Percentiles rank a stretch among this genome's conserved stretches.
Evolutionary conservation across 1,140 invertebrate species (phyloP).

Genomic region (Eupristina koningsbergeri): DNA sequence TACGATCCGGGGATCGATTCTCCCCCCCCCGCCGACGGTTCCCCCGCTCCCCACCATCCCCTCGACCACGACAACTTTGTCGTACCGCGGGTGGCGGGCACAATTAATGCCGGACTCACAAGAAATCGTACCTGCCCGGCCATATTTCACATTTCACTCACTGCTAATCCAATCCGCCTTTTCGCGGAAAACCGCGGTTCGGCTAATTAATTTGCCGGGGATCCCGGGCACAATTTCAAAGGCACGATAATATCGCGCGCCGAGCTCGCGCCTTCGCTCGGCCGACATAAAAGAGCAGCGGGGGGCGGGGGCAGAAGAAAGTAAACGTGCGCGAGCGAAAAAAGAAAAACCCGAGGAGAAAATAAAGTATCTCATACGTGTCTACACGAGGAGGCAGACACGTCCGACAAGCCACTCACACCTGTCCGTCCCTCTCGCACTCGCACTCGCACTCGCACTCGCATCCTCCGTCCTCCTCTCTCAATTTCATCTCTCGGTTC

Average conservation of each 20-base stretch:
- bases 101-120: background rate
- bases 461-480: no score
- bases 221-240: slow-evolving; percentile 16
- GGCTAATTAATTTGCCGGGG: background rate
- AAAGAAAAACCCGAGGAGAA: background rate
- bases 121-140: no score
- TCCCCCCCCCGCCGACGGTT: background rate
- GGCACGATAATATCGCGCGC: slow-evolving; percentile 19
- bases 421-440: no score
- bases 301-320: background rate
- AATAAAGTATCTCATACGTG: slow-evolving; percentile 41
- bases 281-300: slow-evolving; percentile 7
- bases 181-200: background rate
- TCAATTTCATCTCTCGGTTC: background rate
- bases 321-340: background rate
- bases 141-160: background rate
- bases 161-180: no score
- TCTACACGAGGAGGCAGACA: slow-evolving; percentile 26
- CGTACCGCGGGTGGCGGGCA: background rate
- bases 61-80: background rate
- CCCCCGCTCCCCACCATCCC: no score
- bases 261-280: background rate
- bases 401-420: slow-evolving; percentile 5
- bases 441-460: background rate
- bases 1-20: background rate